These are phyloP conservation scores for Sphaeramia orbicularis DNA, from an alignment of 2,797 vertebrate genomes.

Conservation along the genomic window DNA sequence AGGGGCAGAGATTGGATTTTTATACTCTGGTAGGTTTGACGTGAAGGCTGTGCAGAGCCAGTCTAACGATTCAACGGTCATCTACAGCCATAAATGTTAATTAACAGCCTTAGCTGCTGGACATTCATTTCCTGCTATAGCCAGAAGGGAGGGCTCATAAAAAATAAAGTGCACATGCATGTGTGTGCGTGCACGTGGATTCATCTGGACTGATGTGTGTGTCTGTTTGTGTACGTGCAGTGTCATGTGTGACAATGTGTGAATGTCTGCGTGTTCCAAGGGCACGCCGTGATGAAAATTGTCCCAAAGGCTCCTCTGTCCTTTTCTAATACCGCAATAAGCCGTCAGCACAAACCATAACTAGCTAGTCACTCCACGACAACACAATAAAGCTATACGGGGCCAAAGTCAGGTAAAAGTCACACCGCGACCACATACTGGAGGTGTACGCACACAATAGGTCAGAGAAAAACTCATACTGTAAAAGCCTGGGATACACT, in stretches of 20 bases:
- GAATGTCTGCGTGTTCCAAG: slow-evolving; percentile 63
- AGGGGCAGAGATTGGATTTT: slow-evolving; percentile 67
- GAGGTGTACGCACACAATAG: slow-evolving; percentile 5
- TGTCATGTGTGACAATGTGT: slow-evolving; percentile 56
- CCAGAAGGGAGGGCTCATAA: slow-evolving; percentile 63
- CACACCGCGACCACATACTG: slow-evolving; percentile 30
- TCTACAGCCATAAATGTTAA: slow-evolving; percentile 77
- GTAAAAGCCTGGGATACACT: not conserved
- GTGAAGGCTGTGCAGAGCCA: slow-evolving; percentile 52
- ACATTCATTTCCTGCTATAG: slow-evolving; percentile 76
- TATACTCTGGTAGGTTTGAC: slow-evolving; percentile 62
- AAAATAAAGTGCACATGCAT: slow-evolving; percentile 36
- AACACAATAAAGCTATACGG: slow-evolving; percentile 51
- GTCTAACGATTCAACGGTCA: slow-evolving; percentile 69
- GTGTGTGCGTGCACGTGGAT: slow-evolving; percentile 8
- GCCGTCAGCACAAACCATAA: slow-evolving; percentile 67
- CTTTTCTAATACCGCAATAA: slow-evolving; percentile 68
- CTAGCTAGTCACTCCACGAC: slow-evolving; percentile 60
- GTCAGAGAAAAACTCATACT: slow-evolving; percentile 1
- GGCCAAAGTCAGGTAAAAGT: slow-evolving; percentile 76
- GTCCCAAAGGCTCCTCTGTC: slow-evolving; percentile 74
- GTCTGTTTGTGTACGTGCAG: not conserved
- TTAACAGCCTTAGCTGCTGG: slow-evolving; percentile 73
- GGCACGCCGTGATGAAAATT: slow-evolving; percentile 63
- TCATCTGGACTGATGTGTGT: slow-evolving; percentile 1